phyloP scores from a whole-genome alignment of 2,797 vertebrate species.

The Trematomus bernacchii region DNA sequence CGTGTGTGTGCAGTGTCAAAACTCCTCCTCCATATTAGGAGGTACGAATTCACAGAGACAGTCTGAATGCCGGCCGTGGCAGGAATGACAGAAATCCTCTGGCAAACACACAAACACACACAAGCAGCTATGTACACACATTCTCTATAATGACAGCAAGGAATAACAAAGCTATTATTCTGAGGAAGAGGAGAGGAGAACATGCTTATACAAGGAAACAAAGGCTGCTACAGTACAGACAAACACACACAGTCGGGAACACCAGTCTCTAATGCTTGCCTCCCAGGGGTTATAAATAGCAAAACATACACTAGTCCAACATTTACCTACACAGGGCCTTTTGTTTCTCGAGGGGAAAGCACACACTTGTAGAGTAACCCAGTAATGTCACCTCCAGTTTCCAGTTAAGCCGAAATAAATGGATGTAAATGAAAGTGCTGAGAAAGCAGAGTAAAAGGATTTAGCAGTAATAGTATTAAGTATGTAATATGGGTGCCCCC shows the following conservation, averaged over 20 bases:
- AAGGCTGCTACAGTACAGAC: constrained; percentile 55
- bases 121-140: constrained; percentile 13
- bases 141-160: constrained; percentile 59
- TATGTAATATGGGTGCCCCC: too few relatives aligned
- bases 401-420: constrained; percentile 8
- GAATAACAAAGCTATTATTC: constrained; percentile 71
- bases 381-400: constrained; percentile 47
- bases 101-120: constrained; percentile 32
- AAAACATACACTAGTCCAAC: constrained; percentile 56
- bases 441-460: not conserved
- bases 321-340: constrained; percentile 73
- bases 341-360: constrained; percentile 40
- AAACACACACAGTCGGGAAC: constrained; percentile 41
- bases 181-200: constrained; percentile 52
- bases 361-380: constrained; percentile 13
- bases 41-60: constrained; percentile 51
- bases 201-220: constrained; percentile 72
- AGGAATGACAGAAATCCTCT: constrained; percentile 65
- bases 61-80: constrained; percentile 50
- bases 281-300: constrained; percentile 70
- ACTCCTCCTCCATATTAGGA: constrained; percentile 67
- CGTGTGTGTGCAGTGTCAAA: constrained; percentile 26
- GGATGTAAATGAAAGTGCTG: not conserved
- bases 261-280: constrained; percentile 51
- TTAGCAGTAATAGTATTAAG: too few relatives aligned